Evolutionary conservation across 1,140 invertebrate genomes (phyloP).

Genomic region (Bombus turneri): DNA sequence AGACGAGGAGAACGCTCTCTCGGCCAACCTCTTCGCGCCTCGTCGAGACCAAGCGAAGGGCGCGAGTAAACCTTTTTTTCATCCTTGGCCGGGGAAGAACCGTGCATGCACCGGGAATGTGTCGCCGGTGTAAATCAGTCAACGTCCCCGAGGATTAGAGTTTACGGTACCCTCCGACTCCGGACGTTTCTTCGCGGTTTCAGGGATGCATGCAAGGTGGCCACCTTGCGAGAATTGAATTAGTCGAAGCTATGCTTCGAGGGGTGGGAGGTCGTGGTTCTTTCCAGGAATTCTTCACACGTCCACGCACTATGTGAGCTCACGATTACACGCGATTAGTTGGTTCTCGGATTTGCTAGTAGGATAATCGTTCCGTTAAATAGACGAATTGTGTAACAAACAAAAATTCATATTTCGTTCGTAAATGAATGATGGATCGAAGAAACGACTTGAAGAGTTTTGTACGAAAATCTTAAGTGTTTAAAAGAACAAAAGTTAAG

Average conservation of each 20-base stretch:
- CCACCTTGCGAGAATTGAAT: slow-evolving; percentile 34
- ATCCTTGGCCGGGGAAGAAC: slow-evolving; percentile 10
- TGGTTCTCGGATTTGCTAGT: too few relatives aligned
- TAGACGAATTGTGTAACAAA: too few relatives aligned
- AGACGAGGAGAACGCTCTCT: neutral
- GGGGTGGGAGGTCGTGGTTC: neutral
- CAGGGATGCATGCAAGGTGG: slow-evolving; percentile 56
- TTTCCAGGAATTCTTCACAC: too few relatives aligned
- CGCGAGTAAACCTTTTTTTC: slow-evolving; percentile 57
- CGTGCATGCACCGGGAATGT: slow-evolving; percentile 55
- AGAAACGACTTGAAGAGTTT: too few relatives aligned
- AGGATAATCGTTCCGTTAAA: too few relatives aligned
- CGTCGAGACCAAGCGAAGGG: slow-evolving; percentile 31
- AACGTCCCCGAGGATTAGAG: slow-evolving; percentile 74
- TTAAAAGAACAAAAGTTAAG: too few relatives aligned
- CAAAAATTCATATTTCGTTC: too few relatives aligned
- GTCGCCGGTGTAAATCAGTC: slow-evolving; percentile 78
- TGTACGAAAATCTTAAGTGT: too few relatives aligned
- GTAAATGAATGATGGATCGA: too few relatives aligned
- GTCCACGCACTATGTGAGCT: too few relatives aligned
- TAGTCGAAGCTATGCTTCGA: neutral
- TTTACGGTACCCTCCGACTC: slow-evolving; percentile 62
- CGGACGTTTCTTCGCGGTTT: slow-evolving; percentile 53
- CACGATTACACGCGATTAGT: too few relatives aligned
- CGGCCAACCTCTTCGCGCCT: slow-evolving; percentile 40